Base-by-base conservation (phyloP, 2,113 vertebrate genomes). In the Seriola rivoliana region DNA sequence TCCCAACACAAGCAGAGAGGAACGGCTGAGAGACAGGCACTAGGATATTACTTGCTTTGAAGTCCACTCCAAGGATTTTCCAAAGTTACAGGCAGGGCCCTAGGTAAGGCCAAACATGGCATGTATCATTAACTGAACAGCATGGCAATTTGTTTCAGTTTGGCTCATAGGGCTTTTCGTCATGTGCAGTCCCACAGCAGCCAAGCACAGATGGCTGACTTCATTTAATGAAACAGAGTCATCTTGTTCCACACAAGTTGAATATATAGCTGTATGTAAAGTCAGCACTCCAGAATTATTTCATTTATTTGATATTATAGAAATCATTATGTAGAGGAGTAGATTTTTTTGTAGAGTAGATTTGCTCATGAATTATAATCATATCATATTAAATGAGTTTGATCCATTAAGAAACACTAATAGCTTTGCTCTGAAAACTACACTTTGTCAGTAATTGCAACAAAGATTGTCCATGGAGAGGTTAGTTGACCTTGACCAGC, bases 141-240 rank as follows among this genome's bases (percentile, higher is more conserved):
- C 76, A 62, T 46, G 10, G 74, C 69, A 76, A 71, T 85, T 89
- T 81, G 74, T 87, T 92, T 84, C 84, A 86, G 77, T 86, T 88
- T 84, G 70, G 65, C 71, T 84, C 72, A 46, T 57, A 38, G 80
- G 46, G 73, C 52, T 29, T 32, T 2, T 82, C n/a, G 60, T 77
- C 84, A 82, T 62, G 50, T 63, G 32, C n/a, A 69, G 77, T 81
- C 78, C 78, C 73, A 71, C 44, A 75, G 40, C 84, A 75, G 71
- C 59, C 66, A 68, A 70, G 70, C 73, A 55, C 48, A 86, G 81
- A 81, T 74, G 71, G 84, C 55, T 74, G 66, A 34, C 38, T 50
- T 70, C 16, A 34, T 82, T 75, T 63, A 50, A 40, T 62, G 29
- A 29, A 34, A 42, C 16, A 32, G 42, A 25, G 25, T 64, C 70